Evolutionary conservation across 2,113 vertebrate genomes (phyloP).

Genomic region (Piaya cayana): DNA sequence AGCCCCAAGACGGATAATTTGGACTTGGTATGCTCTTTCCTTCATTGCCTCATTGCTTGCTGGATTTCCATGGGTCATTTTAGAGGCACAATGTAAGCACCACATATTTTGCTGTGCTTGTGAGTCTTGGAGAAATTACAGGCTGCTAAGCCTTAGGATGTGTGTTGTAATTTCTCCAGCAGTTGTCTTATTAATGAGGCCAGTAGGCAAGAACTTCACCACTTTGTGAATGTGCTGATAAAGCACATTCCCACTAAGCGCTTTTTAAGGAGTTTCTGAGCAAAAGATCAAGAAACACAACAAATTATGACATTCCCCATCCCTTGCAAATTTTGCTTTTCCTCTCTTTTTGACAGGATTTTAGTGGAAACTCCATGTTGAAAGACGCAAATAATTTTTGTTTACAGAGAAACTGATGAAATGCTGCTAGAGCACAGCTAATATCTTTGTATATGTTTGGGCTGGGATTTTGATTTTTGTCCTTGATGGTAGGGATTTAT

Average conservation of each 20-base stretch:
- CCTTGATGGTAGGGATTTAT: background rate
- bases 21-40: background rate
- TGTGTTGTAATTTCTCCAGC: background rate
- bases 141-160: background rate
- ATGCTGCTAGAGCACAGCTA: background rate
- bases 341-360: background rate
- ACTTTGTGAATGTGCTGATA: background rate
- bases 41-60: background rate
- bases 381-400: background rate
- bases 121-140: background rate
- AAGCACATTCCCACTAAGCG: background rate
- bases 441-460: background rate
- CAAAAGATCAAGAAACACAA: background rate
- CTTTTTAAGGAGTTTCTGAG: background rate
- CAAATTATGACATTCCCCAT: background rate
- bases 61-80: background rate
- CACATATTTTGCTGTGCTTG: background rate
- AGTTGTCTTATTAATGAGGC: background rate
- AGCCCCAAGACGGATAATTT: background rate
- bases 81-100: background rate
- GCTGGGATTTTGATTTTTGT: background rate
- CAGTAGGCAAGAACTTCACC: background rate
- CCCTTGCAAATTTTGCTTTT: background rate
- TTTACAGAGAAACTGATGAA: background rate
- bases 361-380: background rate